Percentiles rank a stretch among this genome's conserved stretches.
These are phyloP conservation scores for Hydrolagus colliei DNA, from an alignment of 2,797 vertebrate genomes.

Conservation along the genomic window DNA sequence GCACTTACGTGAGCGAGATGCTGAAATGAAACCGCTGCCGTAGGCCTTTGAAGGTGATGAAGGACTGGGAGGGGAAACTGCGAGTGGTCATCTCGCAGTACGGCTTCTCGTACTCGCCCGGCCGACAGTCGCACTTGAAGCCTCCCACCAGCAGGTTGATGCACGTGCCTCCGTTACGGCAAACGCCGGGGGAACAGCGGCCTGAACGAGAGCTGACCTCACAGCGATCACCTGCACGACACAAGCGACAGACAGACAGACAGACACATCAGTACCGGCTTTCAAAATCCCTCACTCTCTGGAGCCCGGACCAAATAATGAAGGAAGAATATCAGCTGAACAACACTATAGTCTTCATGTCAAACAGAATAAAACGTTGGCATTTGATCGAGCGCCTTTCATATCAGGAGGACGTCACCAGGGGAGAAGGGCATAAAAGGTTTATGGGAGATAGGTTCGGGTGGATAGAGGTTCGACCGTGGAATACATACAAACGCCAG, in stretches of 20 bases:
- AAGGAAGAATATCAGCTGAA: no score
- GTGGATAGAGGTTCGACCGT: no score
- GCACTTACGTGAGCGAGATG: constrained; percentile 78
- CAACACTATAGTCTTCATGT: no score
- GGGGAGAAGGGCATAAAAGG: no score
- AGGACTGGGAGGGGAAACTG: constrained; percentile 78
- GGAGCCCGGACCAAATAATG: no score
- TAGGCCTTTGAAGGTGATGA: constrained; percentile 86
- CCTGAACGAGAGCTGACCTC: constrained; percentile 77
- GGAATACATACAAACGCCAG: no score
- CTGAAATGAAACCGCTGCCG: constrained; percentile 95
- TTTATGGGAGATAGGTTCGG: no score
- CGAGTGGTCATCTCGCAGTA: constrained; percentile 85
- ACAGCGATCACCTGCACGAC: constrained; percentile 68
- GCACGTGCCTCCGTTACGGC: constrained; percentile 80
- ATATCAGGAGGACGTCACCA: no score
- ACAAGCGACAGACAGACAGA: neutral
- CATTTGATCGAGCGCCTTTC: no score
- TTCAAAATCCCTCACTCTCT: no score
- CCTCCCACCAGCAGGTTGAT: constrained; percentile 87
- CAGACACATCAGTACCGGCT: neutral
- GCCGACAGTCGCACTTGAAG: constrained; percentile 80
- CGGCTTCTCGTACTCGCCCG: constrained; percentile 79
- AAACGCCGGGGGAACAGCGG: constrained; percentile 73
- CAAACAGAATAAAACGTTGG: no score